Percentiles rank a stretch among this genome's conserved stretches.
Conservation (phyloP, 2,113 vertebrate species). For the Nothocercus julius region DNA sequence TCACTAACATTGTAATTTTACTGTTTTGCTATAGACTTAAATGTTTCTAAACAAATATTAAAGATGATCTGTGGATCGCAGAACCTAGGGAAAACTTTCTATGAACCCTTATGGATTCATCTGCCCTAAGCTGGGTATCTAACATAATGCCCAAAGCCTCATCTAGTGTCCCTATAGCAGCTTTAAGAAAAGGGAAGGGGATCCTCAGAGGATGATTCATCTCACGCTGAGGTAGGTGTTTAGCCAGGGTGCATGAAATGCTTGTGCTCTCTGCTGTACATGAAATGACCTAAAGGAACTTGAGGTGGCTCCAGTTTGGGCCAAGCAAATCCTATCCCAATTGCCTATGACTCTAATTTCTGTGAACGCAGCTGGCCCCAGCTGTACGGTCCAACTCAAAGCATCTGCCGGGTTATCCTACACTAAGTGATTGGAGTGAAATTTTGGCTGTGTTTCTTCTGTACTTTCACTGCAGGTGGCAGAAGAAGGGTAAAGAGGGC, state of each 20-base stretch:
- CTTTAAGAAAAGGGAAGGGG: not conserved
- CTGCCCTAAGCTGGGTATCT: not conserved
- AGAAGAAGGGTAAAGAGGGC: not conserved
- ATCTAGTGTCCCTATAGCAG: not conserved
- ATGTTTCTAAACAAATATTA: not conserved
- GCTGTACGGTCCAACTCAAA: not conserved
- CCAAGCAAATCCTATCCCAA: not conserved
- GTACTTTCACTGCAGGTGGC: not conserved
- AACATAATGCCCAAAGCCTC: not conserved
- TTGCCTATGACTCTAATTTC: not conserved
- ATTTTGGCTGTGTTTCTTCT: not conserved
- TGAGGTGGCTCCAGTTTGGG: not conserved
- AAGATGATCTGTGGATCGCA: not conserved
- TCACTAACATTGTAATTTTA: not conserved
- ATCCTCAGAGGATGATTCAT: not conserved
- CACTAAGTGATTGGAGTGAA: not conserved
- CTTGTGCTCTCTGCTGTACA: not conserved
- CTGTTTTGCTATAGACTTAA: not conserved
- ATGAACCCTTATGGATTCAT: not conserved
- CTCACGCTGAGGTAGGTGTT: not conserved
- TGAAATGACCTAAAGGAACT: not conserved
- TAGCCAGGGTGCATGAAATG: not conserved
- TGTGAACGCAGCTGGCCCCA: not conserved
- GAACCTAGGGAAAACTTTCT: not conserved
- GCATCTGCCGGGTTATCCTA: not conserved